These are phyloP conservation scores for Chaenogobius annularis DNA, from an alignment of 2,113 vertebrate species.

Conservation along the genomic window DNA sequence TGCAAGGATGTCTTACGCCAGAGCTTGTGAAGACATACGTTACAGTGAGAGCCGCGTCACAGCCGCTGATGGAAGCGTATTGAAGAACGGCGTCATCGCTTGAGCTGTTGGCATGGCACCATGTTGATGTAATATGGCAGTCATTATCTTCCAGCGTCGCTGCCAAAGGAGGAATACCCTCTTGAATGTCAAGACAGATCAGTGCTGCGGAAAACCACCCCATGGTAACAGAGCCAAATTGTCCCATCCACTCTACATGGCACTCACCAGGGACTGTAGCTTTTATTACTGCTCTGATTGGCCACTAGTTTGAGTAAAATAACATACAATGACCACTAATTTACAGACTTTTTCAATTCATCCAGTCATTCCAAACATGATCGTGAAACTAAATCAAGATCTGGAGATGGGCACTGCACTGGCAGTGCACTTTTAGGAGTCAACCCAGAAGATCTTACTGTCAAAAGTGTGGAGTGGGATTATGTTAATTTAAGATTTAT, in stretches of 20 bases:
- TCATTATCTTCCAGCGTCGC: slow-evolving; percentile 63
- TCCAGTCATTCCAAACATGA: not conserved
- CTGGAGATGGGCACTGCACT: too few species aligned
- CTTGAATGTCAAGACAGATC: slow-evolving; percentile 66
- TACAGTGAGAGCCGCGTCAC: slow-evolving; percentile 49
- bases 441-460: not conserved
- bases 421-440: too few species aligned
- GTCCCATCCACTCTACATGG: slow-evolving; percentile 55
- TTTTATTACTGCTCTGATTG: slow-evolving; percentile 48
- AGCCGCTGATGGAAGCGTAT: slow-evolving; percentile 51
- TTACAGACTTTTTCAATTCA: not conserved
- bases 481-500: not conserved
- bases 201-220: slow-evolving; percentile 54
- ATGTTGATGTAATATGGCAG: slow-evolving; percentile 77
- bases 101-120: slow-evolving; percentile 59
- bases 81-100: slow-evolving; percentile 58
- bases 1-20: slow-evolving; percentile 37
- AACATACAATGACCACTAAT: not conserved
- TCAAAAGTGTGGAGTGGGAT: not conserved
- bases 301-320: not conserved
- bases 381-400: too few species aligned
- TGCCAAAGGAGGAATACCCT: slow-evolving; percentile 70
- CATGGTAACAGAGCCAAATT: slow-evolving; percentile 53
- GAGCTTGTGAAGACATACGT: slow-evolving; percentile 35
- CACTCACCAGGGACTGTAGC: slow-evolving; percentile 39